These are phyloP conservation scores for Cichladusa arquata DNA, from an alignment of 2,113 vertebrate species.

Conservation along the genomic window DNA sequence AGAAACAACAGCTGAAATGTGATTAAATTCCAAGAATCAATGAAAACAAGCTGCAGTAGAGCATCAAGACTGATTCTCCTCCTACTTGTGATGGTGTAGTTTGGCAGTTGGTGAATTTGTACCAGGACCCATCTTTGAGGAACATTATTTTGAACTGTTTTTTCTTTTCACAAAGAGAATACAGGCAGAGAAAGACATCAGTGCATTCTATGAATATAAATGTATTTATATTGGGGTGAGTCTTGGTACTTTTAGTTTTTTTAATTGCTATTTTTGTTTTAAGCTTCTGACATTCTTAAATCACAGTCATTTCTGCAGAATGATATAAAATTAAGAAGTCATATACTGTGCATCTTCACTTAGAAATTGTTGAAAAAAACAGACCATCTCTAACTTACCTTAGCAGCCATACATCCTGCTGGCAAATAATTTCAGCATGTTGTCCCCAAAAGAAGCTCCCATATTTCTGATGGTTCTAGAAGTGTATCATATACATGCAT, in stretches of 20 bases:
- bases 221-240: neutral
- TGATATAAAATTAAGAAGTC: neutral
- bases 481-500: neutral
- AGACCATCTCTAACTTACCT: neutral
- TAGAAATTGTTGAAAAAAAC: neutral
- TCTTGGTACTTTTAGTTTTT: neutral
- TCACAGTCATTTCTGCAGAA: neutral
- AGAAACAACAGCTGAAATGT: neutral
- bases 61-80: neutral
- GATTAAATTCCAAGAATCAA: constrained; percentile 20
- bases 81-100: neutral
- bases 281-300: neutral
- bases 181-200: neutral
- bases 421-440: neutral
- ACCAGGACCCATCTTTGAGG: neutral
- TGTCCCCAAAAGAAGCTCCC: neutral
- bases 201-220: neutral
- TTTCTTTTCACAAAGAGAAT: neutral
- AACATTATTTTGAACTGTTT: neutral
- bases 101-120: neutral
- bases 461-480: neutral
- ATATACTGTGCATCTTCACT: neutral
- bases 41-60: neutral
- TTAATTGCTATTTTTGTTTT: neutral
- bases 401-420: neutral